A percentile compares a stretch with the other conserved stretches of the same genome.
phyloP scores from a whole-genome alignment of 2,113 vertebrate species.

The Eretmochelys imbricata region DNA sequence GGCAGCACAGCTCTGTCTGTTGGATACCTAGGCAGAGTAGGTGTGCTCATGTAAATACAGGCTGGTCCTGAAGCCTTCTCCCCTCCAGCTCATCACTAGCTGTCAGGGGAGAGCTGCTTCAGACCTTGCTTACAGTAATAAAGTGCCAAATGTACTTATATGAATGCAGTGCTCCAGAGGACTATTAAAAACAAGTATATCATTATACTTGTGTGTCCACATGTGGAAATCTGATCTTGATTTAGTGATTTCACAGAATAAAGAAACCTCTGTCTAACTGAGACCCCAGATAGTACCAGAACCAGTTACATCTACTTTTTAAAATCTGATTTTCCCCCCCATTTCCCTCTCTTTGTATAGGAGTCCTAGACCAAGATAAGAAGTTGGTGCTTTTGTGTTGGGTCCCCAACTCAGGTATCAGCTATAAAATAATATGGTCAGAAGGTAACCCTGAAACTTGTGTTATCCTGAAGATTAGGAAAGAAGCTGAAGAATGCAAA shows the following conservation, averaged over 20 bases:
- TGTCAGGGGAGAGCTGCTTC: not conserved
- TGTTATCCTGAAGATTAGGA: not conserved
- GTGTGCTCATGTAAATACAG: not conserved
- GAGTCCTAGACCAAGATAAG: not conserved
- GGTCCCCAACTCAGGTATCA: not conserved
- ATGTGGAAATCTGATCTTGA: not conserved
- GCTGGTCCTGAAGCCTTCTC: not conserved
- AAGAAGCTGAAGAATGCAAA: not conserved
- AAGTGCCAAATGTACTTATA: not conserved
- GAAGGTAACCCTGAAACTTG: not conserved
- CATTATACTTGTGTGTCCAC: not conserved
- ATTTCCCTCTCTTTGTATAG: not conserved
- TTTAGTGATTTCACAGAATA: not conserved
- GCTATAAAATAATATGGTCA: not conserved
- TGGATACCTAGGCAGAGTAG: not conserved
- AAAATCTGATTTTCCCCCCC: too few species aligned
- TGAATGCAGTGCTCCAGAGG: not conserved
- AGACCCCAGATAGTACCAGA: not conserved
- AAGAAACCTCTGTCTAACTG: not conserved
- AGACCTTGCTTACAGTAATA: not conserved
- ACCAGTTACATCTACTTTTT: not conserved
- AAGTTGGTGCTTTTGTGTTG: not conserved
- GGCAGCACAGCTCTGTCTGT: too few species aligned
- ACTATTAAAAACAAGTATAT: not conserved
- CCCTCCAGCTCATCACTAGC: not conserved